phyloP scores from a whole-genome alignment of 2,797 vertebrate species.

The Gallirallus australis region DNA sequence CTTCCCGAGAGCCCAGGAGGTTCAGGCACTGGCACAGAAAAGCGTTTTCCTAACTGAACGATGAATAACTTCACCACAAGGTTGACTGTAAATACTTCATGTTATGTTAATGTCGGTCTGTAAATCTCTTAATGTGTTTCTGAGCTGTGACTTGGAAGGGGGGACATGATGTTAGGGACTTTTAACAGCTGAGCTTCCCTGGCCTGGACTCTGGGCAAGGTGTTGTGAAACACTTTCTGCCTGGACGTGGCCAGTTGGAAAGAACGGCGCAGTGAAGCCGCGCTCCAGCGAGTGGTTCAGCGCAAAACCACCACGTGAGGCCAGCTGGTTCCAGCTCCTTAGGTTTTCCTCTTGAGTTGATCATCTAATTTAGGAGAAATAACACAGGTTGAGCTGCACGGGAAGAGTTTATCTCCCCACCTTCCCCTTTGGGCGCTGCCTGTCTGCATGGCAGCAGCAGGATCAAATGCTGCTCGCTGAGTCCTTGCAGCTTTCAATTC shows the following conservation, averaged over 20 bases:
- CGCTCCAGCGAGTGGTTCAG: not conserved
- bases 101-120: not conserved
- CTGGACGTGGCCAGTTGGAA: not conserved
- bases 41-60: not conserved
- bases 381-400: not conserved
- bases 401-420: not conserved
- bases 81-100: not conserved
- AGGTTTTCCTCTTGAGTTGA: not conserved
- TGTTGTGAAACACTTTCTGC: not conserved
- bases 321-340: not conserved
- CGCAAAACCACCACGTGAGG: not conserved
- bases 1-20: not conserved
- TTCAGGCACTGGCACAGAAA: not conserved
- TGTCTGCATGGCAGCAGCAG: not conserved
- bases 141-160: not conserved
- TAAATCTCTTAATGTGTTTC: not conserved
- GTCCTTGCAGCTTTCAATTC: not conserved
- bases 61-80: not conserved
- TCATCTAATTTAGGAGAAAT: not conserved
- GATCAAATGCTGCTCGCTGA: not conserved
- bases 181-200: not conserved
- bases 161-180: not conserved
- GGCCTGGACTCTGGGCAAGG: not conserved
- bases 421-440: not conserved
- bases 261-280: accelerated